A percentile compares a stretch with the other conserved stretches of the same genome.
phyloP scores from a whole-genome alignment of 2,888 invertebrate species.

The Himalopsyche kuldschensis region DNA sequence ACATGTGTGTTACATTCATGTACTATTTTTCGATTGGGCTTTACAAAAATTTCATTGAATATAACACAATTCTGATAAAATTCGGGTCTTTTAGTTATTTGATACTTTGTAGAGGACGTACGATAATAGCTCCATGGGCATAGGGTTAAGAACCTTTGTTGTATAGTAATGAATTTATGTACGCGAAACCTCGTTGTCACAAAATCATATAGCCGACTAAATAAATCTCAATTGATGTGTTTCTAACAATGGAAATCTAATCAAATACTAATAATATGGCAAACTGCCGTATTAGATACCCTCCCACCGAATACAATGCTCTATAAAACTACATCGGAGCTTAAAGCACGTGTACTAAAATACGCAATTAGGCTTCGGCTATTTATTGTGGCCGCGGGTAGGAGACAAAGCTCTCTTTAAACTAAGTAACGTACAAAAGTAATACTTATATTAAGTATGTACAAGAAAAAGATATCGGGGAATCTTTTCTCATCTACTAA shows the following conservation, averaged over 20 bases:
- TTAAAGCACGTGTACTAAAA: slow-evolving; percentile 6
- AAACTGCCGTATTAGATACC: neutral
- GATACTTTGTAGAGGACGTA: too few relatives aligned
- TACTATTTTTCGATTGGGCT: too few relatives aligned
- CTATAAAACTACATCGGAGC: slow-evolving; percentile 5
- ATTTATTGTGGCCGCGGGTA: slow-evolving; percentile 5
- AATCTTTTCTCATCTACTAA: slow-evolving; percentile 38
- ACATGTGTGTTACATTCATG: too few relatives aligned
- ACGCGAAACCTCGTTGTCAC: neutral
- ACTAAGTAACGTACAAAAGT: neutral
- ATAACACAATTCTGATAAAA: too few relatives aligned
- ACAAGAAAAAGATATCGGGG: slow-evolving; percentile 16
- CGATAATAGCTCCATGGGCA: too few relatives aligned
- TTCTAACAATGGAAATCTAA: neutral
- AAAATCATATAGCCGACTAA: neutral
- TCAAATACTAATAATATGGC: neutral
- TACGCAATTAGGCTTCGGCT: slow-evolving; percentile 10
- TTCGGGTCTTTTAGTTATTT: too few relatives aligned
- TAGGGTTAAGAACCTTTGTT: too few relatives aligned
- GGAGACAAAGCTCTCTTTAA: neutral
- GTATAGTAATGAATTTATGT: too few relatives aligned
- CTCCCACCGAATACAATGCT: slow-evolving; percentile 3
- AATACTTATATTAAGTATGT: slow-evolving; percentile 14
- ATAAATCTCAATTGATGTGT: neutral
- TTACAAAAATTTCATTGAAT: too few relatives aligned